These are phyloP conservation scores for Oedothorax gibbosus DNA, from an alignment of 1,140 invertebrate genomes.

Conservation along the genomic window DNA sequence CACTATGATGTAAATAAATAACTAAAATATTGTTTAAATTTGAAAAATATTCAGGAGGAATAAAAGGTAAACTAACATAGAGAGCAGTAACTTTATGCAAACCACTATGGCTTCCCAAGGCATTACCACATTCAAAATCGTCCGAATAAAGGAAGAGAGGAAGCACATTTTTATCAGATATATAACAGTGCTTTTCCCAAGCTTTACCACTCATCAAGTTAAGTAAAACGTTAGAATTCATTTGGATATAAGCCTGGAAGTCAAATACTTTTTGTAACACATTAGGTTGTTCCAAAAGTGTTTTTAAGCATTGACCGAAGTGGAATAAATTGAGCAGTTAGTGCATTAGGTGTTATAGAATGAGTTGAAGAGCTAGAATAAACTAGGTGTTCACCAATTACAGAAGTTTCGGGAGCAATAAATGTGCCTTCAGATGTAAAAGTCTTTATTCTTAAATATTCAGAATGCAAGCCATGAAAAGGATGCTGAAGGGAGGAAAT, in stretches of 20 bases:
- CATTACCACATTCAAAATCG: too few relatives aligned
- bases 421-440: not conserved
- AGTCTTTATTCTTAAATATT: not conserved
- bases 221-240: not conserved
- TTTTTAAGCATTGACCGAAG: too few relatives aligned
- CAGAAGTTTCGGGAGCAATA: not conserved
- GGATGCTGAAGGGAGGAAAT: not conserved
- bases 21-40: slow-evolving; percentile 10
- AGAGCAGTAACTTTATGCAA: slow-evolving; percentile 9
- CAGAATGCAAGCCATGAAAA: not conserved
- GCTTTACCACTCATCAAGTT: slow-evolving; percentile 2
- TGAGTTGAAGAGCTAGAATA: not conserved
- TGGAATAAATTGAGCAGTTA: slow-evolving; percentile 14
- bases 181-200: too few relatives aligned
- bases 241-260: not conserved
- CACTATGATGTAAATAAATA: not conserved
- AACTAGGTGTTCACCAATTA: slow-evolving; percentile 5
- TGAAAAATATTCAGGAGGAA: slow-evolving; percentile 7
- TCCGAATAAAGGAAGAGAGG: too few relatives aligned
- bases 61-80: slow-evolving; percentile 7
- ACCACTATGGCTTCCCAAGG: too few relatives aligned
- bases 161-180: too few relatives aligned
- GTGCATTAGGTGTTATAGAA: slow-evolving; percentile 1
- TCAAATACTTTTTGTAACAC: too few relatives aligned
- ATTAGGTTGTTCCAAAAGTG: not conserved